Evolutionary conservation across 2,113 vertebrate genomes (phyloP), one percentile per base, ranked within the genome.

Genomic region (Riparia riparia): DNA sequence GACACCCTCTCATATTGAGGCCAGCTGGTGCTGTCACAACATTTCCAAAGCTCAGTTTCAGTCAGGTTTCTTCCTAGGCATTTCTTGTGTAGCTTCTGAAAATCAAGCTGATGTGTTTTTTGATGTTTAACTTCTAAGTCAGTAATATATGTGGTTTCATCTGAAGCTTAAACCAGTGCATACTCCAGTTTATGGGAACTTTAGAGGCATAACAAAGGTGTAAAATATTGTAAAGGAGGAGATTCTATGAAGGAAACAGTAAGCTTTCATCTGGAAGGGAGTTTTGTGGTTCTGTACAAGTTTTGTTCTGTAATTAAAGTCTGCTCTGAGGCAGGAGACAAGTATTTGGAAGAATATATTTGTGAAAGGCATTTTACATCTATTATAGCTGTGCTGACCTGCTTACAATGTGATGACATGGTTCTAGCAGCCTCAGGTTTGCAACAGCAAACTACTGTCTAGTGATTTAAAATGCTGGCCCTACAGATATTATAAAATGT

Each of bases 41-140:
- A 16, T 17, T 66, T 70, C 17, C 0, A 1, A 53, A 72, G 61
- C 3, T 60, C 0, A 0, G 6, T 18, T 73, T 74, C 41, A 18
- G 11, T 42, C 21, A 32, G 17, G 20, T 41, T 63, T 65, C 4
- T 51, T 90, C 15, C 8, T 61, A 49, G 21, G 20, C 3, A 6
- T 51, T 81, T 57, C 25, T 66, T 63, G 24, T 53, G 12, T 61
- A 42, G 13, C n/a, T 66, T 53, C 32, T 83, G 61, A 61, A 65
- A 76, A 51, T 70, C 5, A 17, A 51, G 12, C 20, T 61, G 10
- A 45, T 22, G 16, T 18, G 4, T 1, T 44, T 63, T 80, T 61
- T 82, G 19, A n/a, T 9, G 1, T 25, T 79, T 29, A 86, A 24
- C 15, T 74, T 79, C 19, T 17, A 45, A 41, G 16, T 82, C 12